Evolutionary conservation across 2,797 vertebrate species (phyloP), one percentile per base, ranked within the genome.

Genomic region (Parambassis ranga): DNA sequence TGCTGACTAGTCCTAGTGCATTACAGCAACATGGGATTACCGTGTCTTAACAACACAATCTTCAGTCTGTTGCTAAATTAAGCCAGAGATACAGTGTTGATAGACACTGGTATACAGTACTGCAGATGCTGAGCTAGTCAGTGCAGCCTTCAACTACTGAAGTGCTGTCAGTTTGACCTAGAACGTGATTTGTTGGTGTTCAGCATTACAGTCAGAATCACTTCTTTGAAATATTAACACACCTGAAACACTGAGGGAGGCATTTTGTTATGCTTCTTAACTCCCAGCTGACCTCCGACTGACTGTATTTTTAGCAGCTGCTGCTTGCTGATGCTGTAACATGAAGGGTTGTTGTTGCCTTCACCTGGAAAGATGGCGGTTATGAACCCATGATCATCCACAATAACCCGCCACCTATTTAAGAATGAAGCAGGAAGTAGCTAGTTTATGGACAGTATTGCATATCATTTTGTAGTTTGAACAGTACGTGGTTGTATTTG

Each of bases 11-110:
- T 66, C 57, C 26, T 37, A 18, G 22, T 48, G 33, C 18, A 32
- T 78, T 68, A 83, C 5, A 39, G 32, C 60, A 44, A 37, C 23
- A 14, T 13, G 22, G 57, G 24, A 71, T 83, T 75, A 79, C 55
- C 2, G 28, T 50, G 15, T 75, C 77, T 79, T 81, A 80, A 67
- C 63, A 33, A 28, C 60, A 36, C 28, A 13, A 44, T 53, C 60
- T 51, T 62, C 32, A 53, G 19, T 16, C 30, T 38, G 62, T 47
- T 49, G n/a, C 49, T 62, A 71, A 75, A 63, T 67, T 16, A 23
- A 64, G 60, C 14, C 36, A 26, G 15, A 53, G 24, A 30, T 30
- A 36, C 43, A 36, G 3, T 41, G 26, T 56, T 49, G n/a, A n/a
- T n/a, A n/a, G n/a, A n/a, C n/a, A n/a, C n/a, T 53, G 58, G 32